phyloP scores from a whole-genome alignment of 2,888 invertebrate species.

The Ceramica pisi region DNA sequence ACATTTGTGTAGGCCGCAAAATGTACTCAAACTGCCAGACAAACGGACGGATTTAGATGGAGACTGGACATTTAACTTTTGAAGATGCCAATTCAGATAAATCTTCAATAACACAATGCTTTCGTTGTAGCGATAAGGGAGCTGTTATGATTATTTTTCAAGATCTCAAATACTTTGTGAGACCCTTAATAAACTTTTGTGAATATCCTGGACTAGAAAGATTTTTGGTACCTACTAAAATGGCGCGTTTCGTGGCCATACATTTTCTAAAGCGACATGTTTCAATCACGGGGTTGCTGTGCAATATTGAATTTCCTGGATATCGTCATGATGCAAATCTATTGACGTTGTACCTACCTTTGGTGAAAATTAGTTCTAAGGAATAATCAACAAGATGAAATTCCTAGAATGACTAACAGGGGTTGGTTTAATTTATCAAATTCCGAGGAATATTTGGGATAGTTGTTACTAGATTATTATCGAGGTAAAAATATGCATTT shows the following conservation, averaged over 20 bases:
- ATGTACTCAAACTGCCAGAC: no score
- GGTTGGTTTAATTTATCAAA: no score
- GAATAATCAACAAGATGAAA: neutral
- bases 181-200: neutral
- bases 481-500: neutral
- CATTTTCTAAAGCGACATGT: neutral
- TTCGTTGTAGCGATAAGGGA: neutral
- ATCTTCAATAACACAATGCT: conserved; percentile 29
- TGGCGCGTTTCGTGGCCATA: neutral
- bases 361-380: neutral
- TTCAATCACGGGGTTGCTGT: neutral
- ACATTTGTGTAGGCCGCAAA: no score
- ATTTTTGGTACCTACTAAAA: neutral
- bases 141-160: neutral
- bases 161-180: neutral
- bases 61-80: neutral
- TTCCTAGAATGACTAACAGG: neutral
- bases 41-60: no score
- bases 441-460: neutral
- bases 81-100: conserved; percentile 18
- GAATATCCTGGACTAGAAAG: neutral
- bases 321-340: neutral
- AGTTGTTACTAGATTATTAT: neutral
- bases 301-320: conserved; percentile 1
- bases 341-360: neutral